phyloP scores from a whole-genome alignment of 2,113 vertebrate species.

The Emydura subglobosa region DNA sequence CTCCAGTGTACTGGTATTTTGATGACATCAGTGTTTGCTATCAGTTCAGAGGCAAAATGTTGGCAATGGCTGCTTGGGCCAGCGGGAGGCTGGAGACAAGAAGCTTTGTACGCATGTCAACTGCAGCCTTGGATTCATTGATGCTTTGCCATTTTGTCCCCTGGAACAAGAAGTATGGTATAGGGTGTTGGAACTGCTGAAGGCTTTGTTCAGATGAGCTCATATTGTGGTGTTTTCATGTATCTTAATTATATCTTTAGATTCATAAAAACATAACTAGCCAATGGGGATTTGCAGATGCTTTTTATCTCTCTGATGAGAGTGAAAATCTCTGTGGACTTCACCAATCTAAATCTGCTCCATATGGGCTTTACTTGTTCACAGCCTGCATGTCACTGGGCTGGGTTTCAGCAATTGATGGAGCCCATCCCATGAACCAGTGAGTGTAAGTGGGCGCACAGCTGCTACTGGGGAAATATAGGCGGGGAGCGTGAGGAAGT shows the following conservation, averaged over 20 bases:
- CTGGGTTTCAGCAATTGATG: background rate
- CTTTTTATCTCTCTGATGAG: background rate
- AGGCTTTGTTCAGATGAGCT: background rate
- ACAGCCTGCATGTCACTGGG: background rate
- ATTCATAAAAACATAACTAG: background rate
- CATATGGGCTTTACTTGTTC: background rate
- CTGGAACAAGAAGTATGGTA: background rate
- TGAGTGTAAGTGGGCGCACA: fast-evolving
- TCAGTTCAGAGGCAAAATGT: background rate
- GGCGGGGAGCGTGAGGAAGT: background rate
- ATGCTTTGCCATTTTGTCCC: background rate
- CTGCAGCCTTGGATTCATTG: background rate
- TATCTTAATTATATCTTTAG: background rate
- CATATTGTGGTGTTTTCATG: background rate
- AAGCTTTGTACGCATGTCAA: background rate
- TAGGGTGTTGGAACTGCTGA: background rate
- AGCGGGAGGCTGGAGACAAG: background rate
- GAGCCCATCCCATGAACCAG: background rate
- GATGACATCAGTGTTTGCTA: background rate
- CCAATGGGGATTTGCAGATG: background rate
- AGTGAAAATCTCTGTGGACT: background rate
- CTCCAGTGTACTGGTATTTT: background rate
- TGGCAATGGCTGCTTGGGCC: background rate
- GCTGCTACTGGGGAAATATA: background rate
- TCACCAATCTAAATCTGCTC: background rate